These are phyloP conservation scores for Eurosta solidaginis DNA, from an alignment of 1,140 invertebrate species.

Conservation along the genomic window DNA sequence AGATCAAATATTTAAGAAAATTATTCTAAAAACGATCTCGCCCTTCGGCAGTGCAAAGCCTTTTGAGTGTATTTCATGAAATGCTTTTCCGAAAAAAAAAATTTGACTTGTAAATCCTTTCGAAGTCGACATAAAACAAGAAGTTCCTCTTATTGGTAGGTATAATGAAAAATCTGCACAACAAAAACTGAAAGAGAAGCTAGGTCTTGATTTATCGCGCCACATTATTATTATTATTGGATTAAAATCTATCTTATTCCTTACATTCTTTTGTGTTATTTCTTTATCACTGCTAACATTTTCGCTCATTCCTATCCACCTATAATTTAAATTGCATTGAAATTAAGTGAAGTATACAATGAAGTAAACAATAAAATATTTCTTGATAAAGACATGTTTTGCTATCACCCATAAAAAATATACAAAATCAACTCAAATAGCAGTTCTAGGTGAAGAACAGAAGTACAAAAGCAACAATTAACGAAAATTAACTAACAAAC, in stretches of 20 bases:
- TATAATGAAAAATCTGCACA: no score
- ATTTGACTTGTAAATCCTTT: no score
- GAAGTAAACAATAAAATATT: neutral
- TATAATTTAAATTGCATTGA: neutral
- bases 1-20: no score
- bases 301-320: neutral
- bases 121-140: no score
- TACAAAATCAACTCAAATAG: neutral
- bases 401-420: neutral
- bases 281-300: neutral
- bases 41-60: no score
- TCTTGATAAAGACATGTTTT: slow-evolving; percentile 2
- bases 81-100: no score
- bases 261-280: neutral
- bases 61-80: no score
- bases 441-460: neutral
- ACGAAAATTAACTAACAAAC: neutral
- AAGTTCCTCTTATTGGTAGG: no score
- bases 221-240: neutral
- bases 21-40: no score
- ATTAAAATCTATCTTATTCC: no score
- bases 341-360: neutral
- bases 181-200: no score
- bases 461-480: neutral
- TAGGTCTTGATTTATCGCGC: no score